Conservation (phyloP, 2,113 vertebrate species). For the Copsychus sechellarum region DNA sequence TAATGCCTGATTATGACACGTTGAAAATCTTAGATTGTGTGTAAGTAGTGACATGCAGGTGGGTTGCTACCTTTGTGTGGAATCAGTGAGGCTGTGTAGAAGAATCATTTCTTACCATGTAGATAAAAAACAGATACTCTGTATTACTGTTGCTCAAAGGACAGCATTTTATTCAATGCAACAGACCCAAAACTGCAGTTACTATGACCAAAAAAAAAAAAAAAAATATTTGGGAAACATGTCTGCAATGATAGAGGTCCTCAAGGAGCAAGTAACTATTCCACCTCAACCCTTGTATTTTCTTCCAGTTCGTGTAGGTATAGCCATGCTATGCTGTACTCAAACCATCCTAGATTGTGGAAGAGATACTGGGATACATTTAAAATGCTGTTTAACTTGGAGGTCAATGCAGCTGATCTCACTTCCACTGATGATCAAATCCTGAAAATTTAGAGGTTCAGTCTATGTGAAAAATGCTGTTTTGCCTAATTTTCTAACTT, state of each 20-base stretch:
- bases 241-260: not conserved
- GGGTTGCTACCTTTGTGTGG: not conserved
- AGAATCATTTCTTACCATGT: fast-evolving
- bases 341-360: not conserved
- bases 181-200: not conserved
- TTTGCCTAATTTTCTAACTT: not conserved
- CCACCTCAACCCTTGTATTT: not conserved
- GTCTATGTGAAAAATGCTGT: not conserved
- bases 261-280: not conserved
- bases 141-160: not conserved
- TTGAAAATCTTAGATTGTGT: not conserved
- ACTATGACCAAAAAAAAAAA: not conserved
- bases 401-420: not conserved
- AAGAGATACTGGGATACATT: not conserved
- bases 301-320: not conserved
- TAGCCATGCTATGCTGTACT: not conserved
- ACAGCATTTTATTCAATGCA: not conserved
- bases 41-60: not conserved
- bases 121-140: not conserved
- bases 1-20: not conserved
- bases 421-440: not conserved
- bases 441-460: not conserved
- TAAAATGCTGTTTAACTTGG: not conserved
- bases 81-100: not conserved
- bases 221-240: not conserved